phyloP scores from a whole-genome alignment of 1,140 invertebrate species.

The Chionoecetes opilio region DNA sequence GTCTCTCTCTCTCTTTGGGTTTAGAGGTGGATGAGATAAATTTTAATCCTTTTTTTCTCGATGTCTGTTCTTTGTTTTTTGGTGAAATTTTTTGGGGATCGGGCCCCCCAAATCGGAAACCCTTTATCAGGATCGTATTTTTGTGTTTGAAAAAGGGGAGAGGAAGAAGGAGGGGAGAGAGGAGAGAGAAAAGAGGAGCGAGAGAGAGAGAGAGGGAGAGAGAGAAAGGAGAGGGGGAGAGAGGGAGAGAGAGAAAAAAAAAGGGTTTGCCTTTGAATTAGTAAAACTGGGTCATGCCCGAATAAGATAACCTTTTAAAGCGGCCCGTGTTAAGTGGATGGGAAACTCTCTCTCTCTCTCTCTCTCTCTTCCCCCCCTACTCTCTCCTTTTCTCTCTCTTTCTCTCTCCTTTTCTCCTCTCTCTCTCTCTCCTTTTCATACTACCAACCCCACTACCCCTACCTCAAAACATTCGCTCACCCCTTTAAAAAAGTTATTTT shows the following conservation, averaged over 20 bases:
- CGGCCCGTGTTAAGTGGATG: slow-evolving; percentile 4
- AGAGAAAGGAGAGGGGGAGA: slow-evolving; percentile 16
- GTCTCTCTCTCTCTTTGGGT: too few relatives aligned
- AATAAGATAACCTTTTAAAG: slow-evolving; percentile 22
- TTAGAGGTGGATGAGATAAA: too few relatives aligned
- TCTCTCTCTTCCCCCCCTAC: neutral
- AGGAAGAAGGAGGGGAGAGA: too few relatives aligned
- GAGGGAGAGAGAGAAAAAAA: neutral
- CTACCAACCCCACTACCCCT: too few relatives aligned
- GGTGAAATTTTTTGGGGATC: too few relatives aligned
- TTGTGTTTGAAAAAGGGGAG: too few relatives aligned
- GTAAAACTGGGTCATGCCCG: neutral
- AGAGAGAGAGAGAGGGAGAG: slow-evolving; percentile 21
- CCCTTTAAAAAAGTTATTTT: too few relatives aligned
- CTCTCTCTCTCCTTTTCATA: neutral
- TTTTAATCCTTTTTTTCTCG: too few relatives aligned
- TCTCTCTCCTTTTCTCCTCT: neutral
- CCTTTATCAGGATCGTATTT: too few relatives aligned
- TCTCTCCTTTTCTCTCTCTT: neutral
- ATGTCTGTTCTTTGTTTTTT: too few relatives aligned
- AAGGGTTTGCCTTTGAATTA: neutral
- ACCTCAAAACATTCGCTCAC: too few relatives aligned
- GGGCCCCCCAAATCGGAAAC: too few relatives aligned
- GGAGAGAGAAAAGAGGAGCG: neutral
- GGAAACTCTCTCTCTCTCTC: neutral